Conservation (phyloP, 2,797 vertebrate genomes). For the Heteromormyrus szaboi region DNA sequence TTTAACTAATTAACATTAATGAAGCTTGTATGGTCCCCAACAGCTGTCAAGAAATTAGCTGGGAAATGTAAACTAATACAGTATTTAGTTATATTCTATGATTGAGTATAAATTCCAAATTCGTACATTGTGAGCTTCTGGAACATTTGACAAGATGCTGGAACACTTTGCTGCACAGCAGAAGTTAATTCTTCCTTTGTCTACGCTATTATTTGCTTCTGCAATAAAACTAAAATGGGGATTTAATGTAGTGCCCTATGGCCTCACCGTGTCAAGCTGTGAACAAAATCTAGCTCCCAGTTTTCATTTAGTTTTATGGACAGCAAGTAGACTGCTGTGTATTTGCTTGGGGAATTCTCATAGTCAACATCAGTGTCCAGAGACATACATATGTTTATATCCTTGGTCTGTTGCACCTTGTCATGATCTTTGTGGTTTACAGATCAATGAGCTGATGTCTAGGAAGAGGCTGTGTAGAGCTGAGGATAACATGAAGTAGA, state of each 20-base stretch:
- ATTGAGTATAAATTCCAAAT: neutral
- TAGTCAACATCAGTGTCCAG: neutral
- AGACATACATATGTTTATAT: neutral
- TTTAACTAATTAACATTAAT: neutral
- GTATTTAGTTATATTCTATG: neutral
- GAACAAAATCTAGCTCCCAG: constrained; percentile 6
- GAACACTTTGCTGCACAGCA: neutral
- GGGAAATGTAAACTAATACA: neutral
- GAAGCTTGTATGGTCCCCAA: neutral
- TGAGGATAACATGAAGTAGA: neutral
- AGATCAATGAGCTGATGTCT: constrained; percentile 23
- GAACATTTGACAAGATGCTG: neutral
- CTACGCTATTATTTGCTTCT: neutral
- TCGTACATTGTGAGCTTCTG: neutral
- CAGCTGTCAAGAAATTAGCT: neutral
- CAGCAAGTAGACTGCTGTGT: constrained; percentile 1
- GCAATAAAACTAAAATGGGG: neutral
- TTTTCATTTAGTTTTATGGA: constrained; percentile 18
- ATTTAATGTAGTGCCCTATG: neutral
- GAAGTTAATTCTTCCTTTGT: neutral
- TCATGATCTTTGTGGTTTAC: constrained; percentile 16
- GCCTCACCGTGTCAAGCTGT: neutral
- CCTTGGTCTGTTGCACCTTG: neutral
- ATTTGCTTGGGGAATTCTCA: constrained; percentile 15
- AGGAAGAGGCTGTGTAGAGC: neutral